These are phyloP conservation scores for Malurus splendens DNA, from an alignment of 2,797 vertebrate species.

Conservation along the genomic window DNA sequence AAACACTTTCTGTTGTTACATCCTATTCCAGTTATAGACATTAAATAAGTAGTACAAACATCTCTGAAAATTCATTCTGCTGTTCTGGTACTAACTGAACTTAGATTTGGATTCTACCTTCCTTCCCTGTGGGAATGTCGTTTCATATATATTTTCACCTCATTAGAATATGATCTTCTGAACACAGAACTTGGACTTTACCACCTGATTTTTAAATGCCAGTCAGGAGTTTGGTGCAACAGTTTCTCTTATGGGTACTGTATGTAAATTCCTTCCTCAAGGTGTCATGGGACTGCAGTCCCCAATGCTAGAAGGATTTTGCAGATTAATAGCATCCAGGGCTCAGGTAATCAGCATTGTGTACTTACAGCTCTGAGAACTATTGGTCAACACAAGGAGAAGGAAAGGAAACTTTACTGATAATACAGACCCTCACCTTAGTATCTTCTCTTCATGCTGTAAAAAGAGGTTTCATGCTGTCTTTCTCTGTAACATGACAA, in stretches of 20 bases:
- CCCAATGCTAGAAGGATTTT: background rate
- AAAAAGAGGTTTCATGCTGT: background rate
- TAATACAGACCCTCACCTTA: background rate
- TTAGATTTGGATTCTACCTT: background rate
- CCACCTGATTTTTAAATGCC: background rate
- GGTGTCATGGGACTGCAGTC: background rate
- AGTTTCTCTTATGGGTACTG: background rate
- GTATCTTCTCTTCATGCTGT: background rate
- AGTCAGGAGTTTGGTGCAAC: background rate
- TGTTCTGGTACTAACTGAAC: background rate
- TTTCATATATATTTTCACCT: background rate
- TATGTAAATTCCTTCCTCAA: background rate
- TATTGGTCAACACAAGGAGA: background rate
- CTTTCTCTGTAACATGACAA: background rate
- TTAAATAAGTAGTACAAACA: background rate
- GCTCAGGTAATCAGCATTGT: background rate
- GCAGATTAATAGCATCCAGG: background rate
- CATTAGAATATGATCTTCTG: background rate
- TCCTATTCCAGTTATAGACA: background rate
- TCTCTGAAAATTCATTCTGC: background rate
- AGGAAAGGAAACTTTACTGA: background rate
- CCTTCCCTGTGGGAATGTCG: background rate
- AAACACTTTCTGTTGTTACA: background rate
- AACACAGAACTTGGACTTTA: background rate
- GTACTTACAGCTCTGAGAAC: background rate